phyloP scores from a whole-genome alignment of 1,140 invertebrate genomes.

The Drosophila miranda region DNA sequence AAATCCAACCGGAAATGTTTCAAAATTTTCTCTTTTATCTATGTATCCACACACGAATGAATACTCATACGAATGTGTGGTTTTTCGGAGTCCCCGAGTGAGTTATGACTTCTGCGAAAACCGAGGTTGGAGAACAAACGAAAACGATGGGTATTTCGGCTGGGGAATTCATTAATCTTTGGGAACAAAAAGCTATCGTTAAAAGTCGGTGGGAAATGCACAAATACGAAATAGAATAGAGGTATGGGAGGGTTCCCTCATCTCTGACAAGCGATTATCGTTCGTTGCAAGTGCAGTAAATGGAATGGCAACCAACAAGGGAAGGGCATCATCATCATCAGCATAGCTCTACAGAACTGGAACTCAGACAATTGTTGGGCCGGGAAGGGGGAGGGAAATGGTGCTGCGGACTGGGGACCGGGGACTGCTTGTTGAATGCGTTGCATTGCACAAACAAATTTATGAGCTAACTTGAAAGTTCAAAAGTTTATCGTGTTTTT shows the following conservation, averaged over 20 bases:
- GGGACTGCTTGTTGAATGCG: constrained; percentile 11
- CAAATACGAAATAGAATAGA: constrained; percentile 31
- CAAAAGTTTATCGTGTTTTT: constrained; percentile 70
- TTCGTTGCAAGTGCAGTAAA: constrained; percentile 39
- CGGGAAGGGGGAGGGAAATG: neutral
- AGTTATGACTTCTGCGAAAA: constrained; percentile 54
- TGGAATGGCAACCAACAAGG: constrained; percentile 7
- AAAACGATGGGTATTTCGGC: constrained; percentile 49
- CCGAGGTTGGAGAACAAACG: constrained; percentile 36
- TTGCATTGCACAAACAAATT: constrained; percentile 40
- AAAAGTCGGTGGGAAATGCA: constrained; percentile 51
- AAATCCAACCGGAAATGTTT: constrained; percentile 59
- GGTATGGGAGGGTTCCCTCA: neutral
- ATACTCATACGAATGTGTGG: neutral
- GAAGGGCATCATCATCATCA: constrained; percentile 12
- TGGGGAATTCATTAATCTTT: constrained; percentile 72
- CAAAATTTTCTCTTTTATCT: constrained; percentile 64
- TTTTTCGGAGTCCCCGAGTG: constrained; percentile 11
- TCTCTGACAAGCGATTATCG: constrained; percentile 55
- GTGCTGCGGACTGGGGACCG: neutral
- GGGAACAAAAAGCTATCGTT: constrained; percentile 24
- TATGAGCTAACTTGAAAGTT: constrained; percentile 55
- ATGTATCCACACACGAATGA: constrained; percentile 15
- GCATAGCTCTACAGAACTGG: constrained; percentile 8
- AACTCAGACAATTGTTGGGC: neutral